phyloP scores from a whole-genome alignment of 2,888 invertebrate species.

The Agapostemon virescens region DNA sequence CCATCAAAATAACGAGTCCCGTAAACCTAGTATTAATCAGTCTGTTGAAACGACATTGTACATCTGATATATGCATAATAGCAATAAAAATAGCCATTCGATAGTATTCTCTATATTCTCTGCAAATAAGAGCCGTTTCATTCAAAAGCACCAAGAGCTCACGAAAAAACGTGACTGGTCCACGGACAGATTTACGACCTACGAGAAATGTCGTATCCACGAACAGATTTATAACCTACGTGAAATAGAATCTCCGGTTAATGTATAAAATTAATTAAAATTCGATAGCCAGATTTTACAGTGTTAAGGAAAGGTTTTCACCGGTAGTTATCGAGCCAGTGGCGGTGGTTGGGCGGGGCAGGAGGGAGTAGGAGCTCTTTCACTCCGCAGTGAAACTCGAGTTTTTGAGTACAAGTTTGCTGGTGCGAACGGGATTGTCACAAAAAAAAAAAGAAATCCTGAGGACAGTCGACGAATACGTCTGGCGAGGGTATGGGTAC shows the following conservation, averaged over 20 bases:
- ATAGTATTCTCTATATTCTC: neutral
- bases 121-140: neutral
- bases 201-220: neutral
- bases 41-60: no score
- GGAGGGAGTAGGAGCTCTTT: neutral
- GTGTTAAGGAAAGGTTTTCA: neutral
- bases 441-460: slow-evolving; percentile 1
- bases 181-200: neutral
- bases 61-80: no score
- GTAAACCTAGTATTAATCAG: no score
- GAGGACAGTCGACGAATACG: slow-evolving; percentile 6
- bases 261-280: neutral
- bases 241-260: neutral
- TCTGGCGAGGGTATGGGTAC: neutral
- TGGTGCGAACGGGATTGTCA: slow-evolving; percentile 2
- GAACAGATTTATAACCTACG: neutral
- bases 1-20: no score
- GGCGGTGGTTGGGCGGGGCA: neutral
- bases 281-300: neutral
- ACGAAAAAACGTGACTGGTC: neutral
- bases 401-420: slow-evolving; percentile 12
- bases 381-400: neutral
- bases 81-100: no score
- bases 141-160: neutral
- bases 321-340: neutral